phyloP scores from a whole-genome alignment of 2,888 invertebrate genomes.

The Drosophila neotestacea region DNA sequence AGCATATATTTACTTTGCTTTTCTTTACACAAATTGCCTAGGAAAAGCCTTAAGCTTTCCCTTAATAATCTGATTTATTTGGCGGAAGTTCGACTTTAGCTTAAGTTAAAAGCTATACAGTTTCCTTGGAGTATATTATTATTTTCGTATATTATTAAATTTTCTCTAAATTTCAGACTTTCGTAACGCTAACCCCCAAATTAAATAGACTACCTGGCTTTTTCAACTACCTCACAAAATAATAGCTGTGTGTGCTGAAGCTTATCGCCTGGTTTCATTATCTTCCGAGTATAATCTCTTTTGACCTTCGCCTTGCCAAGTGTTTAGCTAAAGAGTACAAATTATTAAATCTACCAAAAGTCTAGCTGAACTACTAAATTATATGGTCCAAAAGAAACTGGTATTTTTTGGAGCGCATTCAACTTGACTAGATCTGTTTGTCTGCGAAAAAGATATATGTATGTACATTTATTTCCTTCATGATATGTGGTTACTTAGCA shows the following conservation, averaged over 20 bases:
- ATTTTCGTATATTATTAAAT: not conserved
- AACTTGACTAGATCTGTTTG: constrained; percentile 19
- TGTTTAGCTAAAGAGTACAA: constrained; percentile 22
- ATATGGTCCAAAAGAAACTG: constrained; percentile 31
- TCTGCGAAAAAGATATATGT: not conserved
- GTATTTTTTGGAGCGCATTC: constrained; percentile 44
- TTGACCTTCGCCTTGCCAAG: constrained; percentile 46
- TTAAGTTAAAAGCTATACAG: not conserved
- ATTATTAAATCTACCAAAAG: constrained; percentile 21
- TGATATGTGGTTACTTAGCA: constrained; percentile 55
- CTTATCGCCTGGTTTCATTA: constrained; percentile 10
- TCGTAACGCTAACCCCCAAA: not conserved
- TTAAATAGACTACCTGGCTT: constrained; percentile 2
- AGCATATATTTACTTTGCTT: too few relatives aligned
- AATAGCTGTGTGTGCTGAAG: constrained; percentile 2
- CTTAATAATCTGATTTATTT: not conserved
- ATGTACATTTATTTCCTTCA: constrained; percentile 11
- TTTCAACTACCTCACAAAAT: not conserved
- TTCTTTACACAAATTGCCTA: too few relatives aligned
- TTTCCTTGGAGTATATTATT: not conserved
- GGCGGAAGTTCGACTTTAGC: not conserved
- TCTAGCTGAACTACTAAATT: constrained; percentile 35
- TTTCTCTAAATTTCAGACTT: not conserved
- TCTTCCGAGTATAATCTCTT: constrained; percentile 18
- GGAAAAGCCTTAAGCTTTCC: not conserved